Evolutionary conservation across 2,888 invertebrate species (phyloP), one percentile per base, ranked within the genome.

Genomic region (Latheticus oryzae): DNA sequence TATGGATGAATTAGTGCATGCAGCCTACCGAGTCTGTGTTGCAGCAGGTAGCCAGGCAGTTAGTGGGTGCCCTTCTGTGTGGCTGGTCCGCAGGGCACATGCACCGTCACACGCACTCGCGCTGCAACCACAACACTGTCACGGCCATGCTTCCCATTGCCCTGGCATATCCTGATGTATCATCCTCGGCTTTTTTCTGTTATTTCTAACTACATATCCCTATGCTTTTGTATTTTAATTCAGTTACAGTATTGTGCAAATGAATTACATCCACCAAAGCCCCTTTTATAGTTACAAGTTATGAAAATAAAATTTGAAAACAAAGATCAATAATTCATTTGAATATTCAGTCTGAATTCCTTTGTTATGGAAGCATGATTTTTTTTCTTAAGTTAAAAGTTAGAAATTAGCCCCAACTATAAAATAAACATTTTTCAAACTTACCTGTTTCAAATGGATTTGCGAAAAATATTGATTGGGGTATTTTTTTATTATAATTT

Each of bases 81-180:
- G 73, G 75, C 73, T 68, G 76, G 74, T 76, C 78, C 76, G 76
- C 77, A 76, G 76, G 89, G 89, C 86, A 90, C 91, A 90, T 90
- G 90, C 87, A 90, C 89, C 86, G 89, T 89, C 86, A 89, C 88
- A 86, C 90, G 89, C 87, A 90, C 90, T 86, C 90, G 89, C 86
- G 90, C 91, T 91, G 91, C 87, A 90, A 91, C 87, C 88, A 78
- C 78, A 76, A 78, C 76, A 76, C 73, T 70, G 73, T 76, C 76
- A 77, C 76, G 72, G 70, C 74, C 76, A 76, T 77, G 76, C 76
- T 70, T 47, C 63, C 55, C 60, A 58, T 61, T 61, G 57, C 58
- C 54, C 51, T 40, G 61, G 68, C 70, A 72, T 69, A 71, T 72
- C 64, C 66, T 70, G 70, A 70, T 70, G 69, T 70, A 65, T 67